Conservation (phyloP, 2,888 invertebrate species). For the Hyles lineata region DNA sequence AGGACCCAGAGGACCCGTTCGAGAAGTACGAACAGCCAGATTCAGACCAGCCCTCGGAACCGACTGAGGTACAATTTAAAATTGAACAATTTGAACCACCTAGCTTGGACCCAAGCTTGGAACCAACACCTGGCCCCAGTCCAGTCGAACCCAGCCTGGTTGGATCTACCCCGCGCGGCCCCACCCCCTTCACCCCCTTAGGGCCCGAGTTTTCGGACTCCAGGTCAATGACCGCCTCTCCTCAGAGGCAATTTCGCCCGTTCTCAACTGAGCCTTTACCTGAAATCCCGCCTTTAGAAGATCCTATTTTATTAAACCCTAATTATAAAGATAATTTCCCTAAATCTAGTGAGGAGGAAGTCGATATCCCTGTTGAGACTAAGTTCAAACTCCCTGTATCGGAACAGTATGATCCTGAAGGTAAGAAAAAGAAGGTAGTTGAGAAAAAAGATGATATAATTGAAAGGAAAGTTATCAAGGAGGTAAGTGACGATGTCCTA, state of each 20-base stretch:
- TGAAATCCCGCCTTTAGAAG: conserved; percentile 66
- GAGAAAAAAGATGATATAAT: conserved; percentile 38
- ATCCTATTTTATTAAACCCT: conserved; percentile 72
- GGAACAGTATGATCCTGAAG: conserved; percentile 70
- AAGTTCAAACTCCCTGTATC: conserved; percentile 73
- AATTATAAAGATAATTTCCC: conserved; percentile 64
- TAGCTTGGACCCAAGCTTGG: conserved; percentile 36
- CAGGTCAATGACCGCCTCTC: not conserved
- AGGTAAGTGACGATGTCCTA: conserved; percentile 23
- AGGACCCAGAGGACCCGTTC: conserved; percentile 71
- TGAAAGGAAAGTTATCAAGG: conserved; percentile 34
- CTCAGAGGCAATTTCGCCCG: conserved; percentile 65
- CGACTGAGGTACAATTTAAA: conserved; percentile 70
- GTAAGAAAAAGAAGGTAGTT: conserved; percentile 39
- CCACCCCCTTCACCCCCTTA: conserved; percentile 40
- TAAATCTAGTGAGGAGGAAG: conserved; percentile 45
- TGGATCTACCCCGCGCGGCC: conserved; percentile 13
- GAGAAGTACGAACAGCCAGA: conserved; percentile 69
- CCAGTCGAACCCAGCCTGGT: conserved; percentile 29
- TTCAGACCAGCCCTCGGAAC: conserved; percentile 72
- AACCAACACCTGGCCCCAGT: conserved; percentile 36
- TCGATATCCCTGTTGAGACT: conserved; percentile 41
- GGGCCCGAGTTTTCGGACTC: not conserved
- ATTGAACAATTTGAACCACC: conserved; percentile 55
- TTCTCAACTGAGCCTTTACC: conserved; percentile 68